These are phyloP conservation scores for Malthinus seriepunctatus DNA, from an alignment of 2,888 invertebrate species.

Conservation along the genomic window DNA sequence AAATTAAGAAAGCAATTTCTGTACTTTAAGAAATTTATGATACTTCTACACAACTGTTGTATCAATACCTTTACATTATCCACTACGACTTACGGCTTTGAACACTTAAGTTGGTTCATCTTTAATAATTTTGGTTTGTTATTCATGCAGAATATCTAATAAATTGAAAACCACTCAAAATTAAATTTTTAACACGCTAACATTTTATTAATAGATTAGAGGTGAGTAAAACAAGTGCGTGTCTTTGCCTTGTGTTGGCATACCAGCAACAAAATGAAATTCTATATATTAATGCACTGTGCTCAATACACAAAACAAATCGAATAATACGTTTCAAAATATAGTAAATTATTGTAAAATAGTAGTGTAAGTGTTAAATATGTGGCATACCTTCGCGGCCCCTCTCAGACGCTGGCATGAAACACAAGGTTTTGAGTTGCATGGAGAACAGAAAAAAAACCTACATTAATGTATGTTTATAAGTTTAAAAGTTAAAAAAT, in stretches of 20 bases:
- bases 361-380: conserved; percentile 46
- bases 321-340: conserved; percentile 20
- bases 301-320: conserved; percentile 28
- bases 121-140: no score
- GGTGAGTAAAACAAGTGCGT: background rate
- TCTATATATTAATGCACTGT: conserved; percentile 25
- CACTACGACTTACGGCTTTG: no score
- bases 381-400: conserved; percentile 61
- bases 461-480: conserved; percentile 20
- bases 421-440: conserved; percentile 56
- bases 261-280: conserved; percentile 52
- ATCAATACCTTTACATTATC: no score
- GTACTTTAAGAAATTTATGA: no score
- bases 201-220: background rate
- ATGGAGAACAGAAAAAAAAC: conserved; percentile 37
- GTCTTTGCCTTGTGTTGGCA: conserved; percentile 52
- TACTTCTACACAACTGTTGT: no score
- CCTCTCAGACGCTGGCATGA: conserved; percentile 65
- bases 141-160: no score
- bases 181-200: background rate
- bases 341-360: conserved; percentile 21
- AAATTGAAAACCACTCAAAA: background rate
- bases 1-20: no score
- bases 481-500: conserved; percentile 9
- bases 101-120: no score